Evolutionary conservation across 2,888 invertebrate genomes (phyloP).

Genomic region (Drosophila merina): DNA sequence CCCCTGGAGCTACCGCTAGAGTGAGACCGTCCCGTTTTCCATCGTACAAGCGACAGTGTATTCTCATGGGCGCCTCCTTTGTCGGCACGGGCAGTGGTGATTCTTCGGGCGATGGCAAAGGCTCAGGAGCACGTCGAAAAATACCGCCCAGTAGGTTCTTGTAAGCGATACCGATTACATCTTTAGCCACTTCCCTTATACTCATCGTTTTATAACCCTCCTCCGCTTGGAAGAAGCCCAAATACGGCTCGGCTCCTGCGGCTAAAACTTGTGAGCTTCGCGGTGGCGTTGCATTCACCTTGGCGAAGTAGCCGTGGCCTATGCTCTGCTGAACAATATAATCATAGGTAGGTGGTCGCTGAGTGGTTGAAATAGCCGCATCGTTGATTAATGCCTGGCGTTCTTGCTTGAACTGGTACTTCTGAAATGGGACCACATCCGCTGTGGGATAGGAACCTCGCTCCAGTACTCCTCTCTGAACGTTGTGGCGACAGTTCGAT

Average conservation of each 20-base stretch:
- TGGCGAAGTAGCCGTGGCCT: conserved; percentile 82
- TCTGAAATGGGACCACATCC: conserved; percentile 88
- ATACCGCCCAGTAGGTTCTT: conserved; percentile 91
- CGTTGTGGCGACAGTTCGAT: conserved; percentile 90
- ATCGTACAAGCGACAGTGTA: conserved; percentile 93
- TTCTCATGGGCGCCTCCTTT: conserved; percentile 88
- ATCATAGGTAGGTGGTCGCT: conserved; percentile 89
- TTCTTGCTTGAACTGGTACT: conserved; percentile 93
- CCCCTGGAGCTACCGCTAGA: conserved; percentile 90
- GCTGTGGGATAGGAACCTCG: conserved; percentile 58
- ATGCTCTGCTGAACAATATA: conserved; percentile 88
- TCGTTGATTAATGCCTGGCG: conserved; percentile 89
- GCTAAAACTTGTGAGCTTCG: conserved; percentile 90
- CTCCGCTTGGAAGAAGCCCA: conserved; percentile 94
- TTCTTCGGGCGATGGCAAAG: conserved; percentile 77
- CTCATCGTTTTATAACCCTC: conserved; percentile 94
- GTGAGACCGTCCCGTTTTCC: conserved; percentile 89
- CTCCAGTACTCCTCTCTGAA: conserved; percentile 50
- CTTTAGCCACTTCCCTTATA: conserved; percentile 95
- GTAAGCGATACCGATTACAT: conserved; percentile 88
- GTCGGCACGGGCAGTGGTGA: conserved; percentile 70
- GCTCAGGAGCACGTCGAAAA: conserved; percentile 82
- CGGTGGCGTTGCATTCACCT: conserved; percentile 90
- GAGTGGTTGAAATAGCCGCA: conserved; percentile 89
- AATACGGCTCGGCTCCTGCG: conserved; percentile 92